These are phyloP conservation scores for Hetaerina titia DNA, from an alignment of 2,888 invertebrate species.

Conservation along the genomic window DNA sequence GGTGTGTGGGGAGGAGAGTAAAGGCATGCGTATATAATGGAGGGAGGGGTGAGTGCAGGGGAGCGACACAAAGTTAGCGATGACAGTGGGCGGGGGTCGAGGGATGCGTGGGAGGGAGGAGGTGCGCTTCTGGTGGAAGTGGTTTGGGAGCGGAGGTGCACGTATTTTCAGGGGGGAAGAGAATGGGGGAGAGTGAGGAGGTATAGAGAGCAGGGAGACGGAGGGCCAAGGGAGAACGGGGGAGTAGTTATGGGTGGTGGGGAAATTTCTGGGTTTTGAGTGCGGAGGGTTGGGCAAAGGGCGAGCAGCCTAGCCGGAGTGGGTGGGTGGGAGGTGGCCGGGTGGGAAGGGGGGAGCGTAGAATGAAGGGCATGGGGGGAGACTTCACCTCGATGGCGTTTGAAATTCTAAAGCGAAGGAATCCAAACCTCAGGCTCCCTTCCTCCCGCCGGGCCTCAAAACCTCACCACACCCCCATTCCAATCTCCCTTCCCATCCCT, in stretches of 20 bases:
- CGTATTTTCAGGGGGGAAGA: neutral
- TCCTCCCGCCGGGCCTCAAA: neutral
- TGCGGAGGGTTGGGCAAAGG: neutral
- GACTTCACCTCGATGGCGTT: conserved; percentile 20
- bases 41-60: neutral
- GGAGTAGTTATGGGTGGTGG: neutral
- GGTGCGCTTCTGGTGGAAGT: conserved; percentile 7
- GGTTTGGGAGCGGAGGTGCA: neutral
- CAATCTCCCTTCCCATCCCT: neutral
- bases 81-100: conserved; percentile 13
- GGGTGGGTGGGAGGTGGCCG: neutral
- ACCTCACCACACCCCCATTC: neutral
- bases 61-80: conserved; percentile 44
- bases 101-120: conserved; percentile 19
- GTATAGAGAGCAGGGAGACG: neutral
- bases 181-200: neutral
- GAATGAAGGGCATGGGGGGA: neutral
- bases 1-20: neutral
- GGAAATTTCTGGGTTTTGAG: conserved; percentile 42
- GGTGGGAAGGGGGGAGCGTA: neutral
- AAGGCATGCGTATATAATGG: conserved; percentile 32
- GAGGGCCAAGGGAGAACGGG: neutral
- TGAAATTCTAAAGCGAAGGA: conserved; percentile 61
- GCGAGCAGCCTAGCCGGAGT: neutral
- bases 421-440: conserved; percentile 24